A percentile compares a stretch with the other conserved stretches of the same genome.
Conservation (phyloP, 1,140 invertebrate genomes). For the Lasioglossum baleicum region DNA sequence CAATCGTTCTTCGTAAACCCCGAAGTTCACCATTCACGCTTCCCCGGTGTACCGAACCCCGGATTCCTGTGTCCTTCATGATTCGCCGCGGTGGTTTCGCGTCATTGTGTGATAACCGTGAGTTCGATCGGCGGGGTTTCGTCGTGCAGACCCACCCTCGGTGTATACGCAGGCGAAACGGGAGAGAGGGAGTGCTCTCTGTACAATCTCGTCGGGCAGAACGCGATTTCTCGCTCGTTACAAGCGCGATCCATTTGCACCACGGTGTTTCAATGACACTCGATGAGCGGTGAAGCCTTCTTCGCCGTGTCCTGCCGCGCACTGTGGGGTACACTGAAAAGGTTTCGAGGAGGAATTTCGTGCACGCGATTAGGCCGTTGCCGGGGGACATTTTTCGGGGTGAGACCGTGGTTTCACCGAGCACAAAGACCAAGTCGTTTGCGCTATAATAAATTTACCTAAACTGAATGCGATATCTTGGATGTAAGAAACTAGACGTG, state of each 20-base stretch:
- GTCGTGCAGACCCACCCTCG: background rate
- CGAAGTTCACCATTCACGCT: too few species aligned
- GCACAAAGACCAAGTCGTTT: too few species aligned
- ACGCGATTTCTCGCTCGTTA: background rate
- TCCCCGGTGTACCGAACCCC: too few species aligned
- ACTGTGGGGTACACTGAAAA: background rate
- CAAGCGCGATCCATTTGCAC: background rate
- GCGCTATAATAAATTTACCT: too few species aligned
- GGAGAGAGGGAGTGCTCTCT: background rate
- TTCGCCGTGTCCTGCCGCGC: background rate
- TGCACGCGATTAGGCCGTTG: background rate
- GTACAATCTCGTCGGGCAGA: background rate
- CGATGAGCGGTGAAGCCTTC: slow-evolving; percentile 1
- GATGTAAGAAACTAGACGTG: too few species aligned
- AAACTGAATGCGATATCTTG: too few species aligned
- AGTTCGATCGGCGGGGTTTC: background rate
- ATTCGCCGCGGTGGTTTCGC: too few species aligned
- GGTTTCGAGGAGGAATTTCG: background rate
- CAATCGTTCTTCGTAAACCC: too few species aligned
- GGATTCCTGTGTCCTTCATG: too few species aligned
- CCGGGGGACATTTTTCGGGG: background rate
- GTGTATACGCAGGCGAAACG: background rate
- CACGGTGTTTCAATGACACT: background rate
- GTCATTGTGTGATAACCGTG: too few species aligned
- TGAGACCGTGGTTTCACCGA: background rate